These are phyloP conservation scores for Cepphus grylle DNA, from an alignment of 2,113 vertebrate species.

Conservation along the genomic window DNA sequence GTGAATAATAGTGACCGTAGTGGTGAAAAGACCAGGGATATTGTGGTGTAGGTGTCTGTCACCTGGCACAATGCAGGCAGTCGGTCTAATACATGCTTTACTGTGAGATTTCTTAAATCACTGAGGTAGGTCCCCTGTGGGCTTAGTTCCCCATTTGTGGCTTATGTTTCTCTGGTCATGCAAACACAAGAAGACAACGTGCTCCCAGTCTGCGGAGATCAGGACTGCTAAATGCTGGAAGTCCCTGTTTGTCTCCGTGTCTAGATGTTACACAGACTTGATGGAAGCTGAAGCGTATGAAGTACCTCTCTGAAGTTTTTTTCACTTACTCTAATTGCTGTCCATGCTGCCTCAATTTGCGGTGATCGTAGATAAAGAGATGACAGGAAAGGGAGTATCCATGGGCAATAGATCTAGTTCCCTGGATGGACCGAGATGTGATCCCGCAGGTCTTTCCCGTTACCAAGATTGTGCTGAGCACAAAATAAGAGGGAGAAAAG, in stretches of 20 bases:
- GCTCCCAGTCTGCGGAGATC: fast-evolving
- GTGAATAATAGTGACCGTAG: not conserved
- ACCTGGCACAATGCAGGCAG: not conserved
- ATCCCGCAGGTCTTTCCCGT: fast-evolving
- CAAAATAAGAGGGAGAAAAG: not conserved
- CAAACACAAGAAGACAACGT: not conserved
- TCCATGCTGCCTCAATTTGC: not conserved
- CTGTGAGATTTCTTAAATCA: not conserved
- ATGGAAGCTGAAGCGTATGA: not conserved
- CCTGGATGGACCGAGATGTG: not conserved
- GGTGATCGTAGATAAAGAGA: not conserved
- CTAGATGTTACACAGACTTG: not conserved
- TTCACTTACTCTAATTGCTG: not conserved
- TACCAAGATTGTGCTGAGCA: not conserved
- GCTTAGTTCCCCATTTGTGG: not conserved
- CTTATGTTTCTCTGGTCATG: not conserved
- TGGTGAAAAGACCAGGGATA: not conserved
- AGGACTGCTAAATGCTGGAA: not conserved
- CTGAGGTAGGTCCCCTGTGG: not conserved
- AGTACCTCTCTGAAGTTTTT: not conserved
- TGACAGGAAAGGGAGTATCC: not conserved
- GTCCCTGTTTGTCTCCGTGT: not conserved
- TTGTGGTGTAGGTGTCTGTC: not conserved
- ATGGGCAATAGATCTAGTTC: fast-evolving
- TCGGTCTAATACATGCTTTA: not conserved